Base-by-base conservation (phyloP, 2,888 invertebrate genomes). In the Sminthurinus aureus region DNA sequence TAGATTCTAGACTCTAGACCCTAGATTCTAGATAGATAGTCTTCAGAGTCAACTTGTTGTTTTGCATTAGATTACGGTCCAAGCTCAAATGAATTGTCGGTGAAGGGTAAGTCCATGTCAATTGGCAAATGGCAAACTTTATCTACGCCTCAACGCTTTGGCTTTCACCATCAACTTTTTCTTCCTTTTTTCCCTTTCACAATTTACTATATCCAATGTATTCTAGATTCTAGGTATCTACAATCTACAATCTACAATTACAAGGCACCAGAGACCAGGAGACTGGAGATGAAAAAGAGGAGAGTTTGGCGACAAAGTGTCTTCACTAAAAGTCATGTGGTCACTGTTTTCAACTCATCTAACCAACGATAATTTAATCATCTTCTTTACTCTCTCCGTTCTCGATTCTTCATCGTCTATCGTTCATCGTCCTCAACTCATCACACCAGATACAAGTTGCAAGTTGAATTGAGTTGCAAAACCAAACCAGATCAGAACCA, bases 1-100 rank as follows among this genome's bases (percentile, higher is more conserved):
- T 38, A 38, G 38, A 38, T 38, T 38, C 6, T 1, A 38, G 38
- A 38, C 20, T 38, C 3, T 38, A 38, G 38, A 38, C 6, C 6
- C 6, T 1, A 38, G 38, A 38, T n/a, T n/a, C n/a, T 38, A 38
- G 38, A 38, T 38, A n/a, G n/a, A n/a, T n/a, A n/a, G n/a, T n/a
- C n/a, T n/a, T n/a, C n/a, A n/a, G 38, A 79, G 71, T 71, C 50
- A 79, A 66, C 69, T 69, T 73, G 64, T 73, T 73, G 51, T 81
- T 73, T 73, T 73, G 73, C 74, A 81, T 71, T 73, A 74, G 74
- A 52, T 58, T 58, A 58, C 15, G 18, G 15, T 9, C 58, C 9
- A 58, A 58, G 58, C 58, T 58, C 58, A 58, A 58, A 58, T 58
- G 58, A 58, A 58, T 58, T 58, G 58, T 58, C 9, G 9, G 58